Evolutionary conservation across 2,888 invertebrate genomes (phyloP).

Genomic region (Patella depressa): DNA sequence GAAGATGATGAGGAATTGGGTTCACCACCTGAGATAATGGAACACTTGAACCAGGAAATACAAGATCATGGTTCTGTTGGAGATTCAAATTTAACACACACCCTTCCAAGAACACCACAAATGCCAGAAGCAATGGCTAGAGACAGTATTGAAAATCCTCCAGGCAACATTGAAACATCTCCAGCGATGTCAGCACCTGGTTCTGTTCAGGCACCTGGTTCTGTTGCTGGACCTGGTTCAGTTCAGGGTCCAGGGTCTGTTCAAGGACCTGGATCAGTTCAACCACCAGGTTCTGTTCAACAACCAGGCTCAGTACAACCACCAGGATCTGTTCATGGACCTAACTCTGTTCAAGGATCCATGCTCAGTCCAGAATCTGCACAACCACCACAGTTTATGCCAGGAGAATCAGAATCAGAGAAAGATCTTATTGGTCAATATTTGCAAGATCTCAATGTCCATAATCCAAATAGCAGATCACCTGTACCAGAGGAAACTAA

Average conservation of each 20-base stretch:
- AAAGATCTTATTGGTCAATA: constrained; percentile 65
- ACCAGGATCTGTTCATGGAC: not conserved
- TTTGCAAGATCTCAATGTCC: constrained; percentile 55
- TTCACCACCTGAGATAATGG: constrained; percentile 20
- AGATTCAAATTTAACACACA: not conserved
- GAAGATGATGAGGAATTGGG: constrained; percentile 38
- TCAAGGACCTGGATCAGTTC: not conserved
- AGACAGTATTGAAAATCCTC: constrained; percentile 10
- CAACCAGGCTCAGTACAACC: not conserved
- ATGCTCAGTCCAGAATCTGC: not conserved
- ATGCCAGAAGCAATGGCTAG: constrained; percentile 23
- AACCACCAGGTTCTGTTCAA: not conserved
- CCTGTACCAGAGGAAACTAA: constrained; percentile 29
- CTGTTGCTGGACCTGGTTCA: not conserved
- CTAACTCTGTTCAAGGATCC: not conserved
- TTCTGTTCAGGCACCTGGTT: not conserved
- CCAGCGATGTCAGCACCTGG: not conserved
- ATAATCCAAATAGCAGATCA: constrained; percentile 25
- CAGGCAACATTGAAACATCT: not conserved
- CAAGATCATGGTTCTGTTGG: not conserved
- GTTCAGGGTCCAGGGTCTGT: not conserved
- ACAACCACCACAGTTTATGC: constrained; percentile 24
- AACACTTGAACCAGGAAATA: constrained; percentile 20
- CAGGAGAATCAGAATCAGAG: constrained; percentile 53
- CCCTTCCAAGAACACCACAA: not conserved